Conservation (phyloP, 2,888 invertebrate genomes). For the Erebia palarica region DNA sequence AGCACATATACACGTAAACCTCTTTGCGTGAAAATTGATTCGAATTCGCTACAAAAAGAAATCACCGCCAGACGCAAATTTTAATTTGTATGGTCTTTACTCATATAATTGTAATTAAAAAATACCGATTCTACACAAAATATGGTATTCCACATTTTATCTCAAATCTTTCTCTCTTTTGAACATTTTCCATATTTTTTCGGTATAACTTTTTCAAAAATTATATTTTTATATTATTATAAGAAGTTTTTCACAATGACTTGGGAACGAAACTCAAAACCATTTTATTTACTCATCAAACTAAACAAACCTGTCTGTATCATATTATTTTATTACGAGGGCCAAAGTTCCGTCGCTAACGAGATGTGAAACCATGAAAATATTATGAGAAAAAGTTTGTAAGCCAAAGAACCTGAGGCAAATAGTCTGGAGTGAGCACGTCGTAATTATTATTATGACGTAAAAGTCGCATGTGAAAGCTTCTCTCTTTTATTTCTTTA, state of each 20-base stretch:
- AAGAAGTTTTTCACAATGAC: neutral
- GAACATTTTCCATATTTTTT: neutral
- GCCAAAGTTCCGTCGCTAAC: slow-evolving; percentile 19
- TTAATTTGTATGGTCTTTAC: too few relatives aligned
- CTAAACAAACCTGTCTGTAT: slow-evolving; percentile 7
- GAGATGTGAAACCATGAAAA: slow-evolving; percentile 27
- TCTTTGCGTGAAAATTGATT: too few relatives aligned
- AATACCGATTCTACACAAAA: too few relatives aligned
- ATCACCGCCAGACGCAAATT: too few relatives aligned
- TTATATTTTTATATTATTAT: neutral
- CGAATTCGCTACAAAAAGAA: too few relatives aligned
- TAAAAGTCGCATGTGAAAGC: slow-evolving; percentile 15
- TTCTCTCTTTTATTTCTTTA: slow-evolving; percentile 13
- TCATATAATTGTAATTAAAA: too few relatives aligned
- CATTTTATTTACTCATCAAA: slow-evolving; percentile 1
- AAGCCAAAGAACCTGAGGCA: slow-evolving; percentile 36
- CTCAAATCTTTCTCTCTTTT: too few relatives aligned
- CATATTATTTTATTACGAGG: slow-evolving; percentile 14
- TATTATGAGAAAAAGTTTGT: slow-evolving; percentile 42
- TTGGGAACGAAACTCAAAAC: neutral
- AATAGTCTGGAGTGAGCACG: slow-evolving; percentile 27
- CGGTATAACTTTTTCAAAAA: neutral
- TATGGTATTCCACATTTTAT: too few relatives aligned
- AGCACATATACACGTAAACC: too few relatives aligned
- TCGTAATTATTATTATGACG: slow-evolving; percentile 21